Base-by-base conservation (phyloP, 2,888 invertebrate species). In the Amphiduros pacificus region DNA sequence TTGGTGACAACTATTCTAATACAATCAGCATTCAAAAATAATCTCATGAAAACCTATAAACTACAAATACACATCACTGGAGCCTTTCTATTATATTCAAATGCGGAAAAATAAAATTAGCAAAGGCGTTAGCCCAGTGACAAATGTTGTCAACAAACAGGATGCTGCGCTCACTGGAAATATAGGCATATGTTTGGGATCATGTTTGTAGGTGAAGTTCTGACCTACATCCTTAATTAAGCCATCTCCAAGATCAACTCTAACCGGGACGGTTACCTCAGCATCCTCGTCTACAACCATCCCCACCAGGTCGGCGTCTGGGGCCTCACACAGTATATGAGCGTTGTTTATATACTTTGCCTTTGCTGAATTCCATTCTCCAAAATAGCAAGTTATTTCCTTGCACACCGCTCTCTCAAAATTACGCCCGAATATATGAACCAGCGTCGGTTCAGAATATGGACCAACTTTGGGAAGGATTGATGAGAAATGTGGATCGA, bases 361-460 rank as follows among this genome's bases (percentile, higher is more conserved):
- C 14, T 41, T 11, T 31, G 48, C 24, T 0, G 57, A 50, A 36
- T 26, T n/a, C 27, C 14, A 14, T 5, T 52, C 51, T 17, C 62
- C 66, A 40, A 72, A 69, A 17, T 29, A 57, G 44, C 71, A 72
- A 1, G 9, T 51, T 11, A 48, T 51, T 1, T 36, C 32, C 40
- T 63, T 60, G 59, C 68, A 67, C 5, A 70, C 59, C 9, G 55
- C 64, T 5, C 29, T 29, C 27, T 70, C 71, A 55, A 70, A 71
- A 27, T 64, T 53, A 28, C 63, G 36, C 1, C 71, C 71, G 54
- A 58, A 71, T 1, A 71, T 50, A 44, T 67, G 67, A 6, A 71
- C 67, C 11, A 49, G 60, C 14, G 64, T 66, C n/a, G 41, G 55
- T 44, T 28, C 60, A 48, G 17, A 40, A 6, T 24, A 14, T 14